Evolutionary conservation across 2,888 invertebrate genomes (phyloP).

Genomic region (Conus canariensis): DNA sequence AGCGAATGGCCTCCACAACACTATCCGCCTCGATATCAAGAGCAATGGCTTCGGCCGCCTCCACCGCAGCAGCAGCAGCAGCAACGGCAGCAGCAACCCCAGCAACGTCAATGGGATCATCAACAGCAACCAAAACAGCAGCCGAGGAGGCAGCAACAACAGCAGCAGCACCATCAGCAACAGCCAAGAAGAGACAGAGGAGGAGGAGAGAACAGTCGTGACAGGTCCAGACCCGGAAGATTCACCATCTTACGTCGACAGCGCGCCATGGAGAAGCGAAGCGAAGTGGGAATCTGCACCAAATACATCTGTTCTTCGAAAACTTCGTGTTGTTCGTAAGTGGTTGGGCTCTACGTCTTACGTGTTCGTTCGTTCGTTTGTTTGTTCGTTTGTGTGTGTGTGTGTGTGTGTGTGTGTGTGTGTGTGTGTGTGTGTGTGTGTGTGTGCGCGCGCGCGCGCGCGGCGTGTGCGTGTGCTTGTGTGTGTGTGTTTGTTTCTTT

Average conservation of each 20-base stretch:
- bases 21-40: background rate
- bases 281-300: constrained; percentile 60
- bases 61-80: background rate
- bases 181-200: background rate
- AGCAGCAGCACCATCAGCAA: background rate
- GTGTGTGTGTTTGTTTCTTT: background rate
- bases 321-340: constrained; percentile 68
- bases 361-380: background rate
- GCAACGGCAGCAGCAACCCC: background rate
- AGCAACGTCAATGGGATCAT: background rate
- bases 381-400: background rate
- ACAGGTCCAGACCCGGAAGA: background rate
- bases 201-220: background rate
- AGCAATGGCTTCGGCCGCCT: background rate
- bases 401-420: constrained; percentile 2
- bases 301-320: constrained; percentile 65
- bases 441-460: background rate
- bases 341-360: background rate
- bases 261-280: constrained; percentile 40
- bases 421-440: background rate
- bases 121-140: background rate
- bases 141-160: background rate
- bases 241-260: background rate
- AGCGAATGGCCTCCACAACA: background rate
- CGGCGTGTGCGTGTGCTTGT: background rate